Evolutionary conservation across 1,140 invertebrate species (phyloP).

Genomic region (Tenebrio molitor): DNA sequence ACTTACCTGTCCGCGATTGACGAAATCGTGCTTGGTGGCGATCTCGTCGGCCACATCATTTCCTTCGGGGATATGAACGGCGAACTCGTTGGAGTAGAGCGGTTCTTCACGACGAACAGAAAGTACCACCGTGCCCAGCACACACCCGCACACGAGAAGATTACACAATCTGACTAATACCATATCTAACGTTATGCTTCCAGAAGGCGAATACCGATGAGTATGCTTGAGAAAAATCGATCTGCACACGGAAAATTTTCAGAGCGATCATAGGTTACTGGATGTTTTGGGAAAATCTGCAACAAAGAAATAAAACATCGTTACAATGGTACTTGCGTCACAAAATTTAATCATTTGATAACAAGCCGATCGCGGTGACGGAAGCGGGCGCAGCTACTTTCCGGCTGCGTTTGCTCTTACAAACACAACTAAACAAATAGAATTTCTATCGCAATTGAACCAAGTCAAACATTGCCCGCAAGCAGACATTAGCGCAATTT

Average conservation of each 20-base stretch:
- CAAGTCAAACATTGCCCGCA: too few relatives aligned
- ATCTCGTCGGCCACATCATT: constrained; percentile 72
- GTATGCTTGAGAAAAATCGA: constrained; percentile 12
- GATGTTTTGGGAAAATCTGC: constrained; percentile 12
- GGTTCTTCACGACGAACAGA: constrained; percentile 51
- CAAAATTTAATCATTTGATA: too few relatives aligned
- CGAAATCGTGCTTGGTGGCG: constrained; percentile 79
- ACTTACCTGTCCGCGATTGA: constrained; percentile 82
- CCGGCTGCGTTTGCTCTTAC: too few relatives aligned
- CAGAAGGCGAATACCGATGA: constrained; percentile 14
- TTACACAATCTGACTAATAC: constrained; percentile 34
- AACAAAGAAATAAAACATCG: background rate
- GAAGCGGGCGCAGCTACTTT: too few relatives aligned
- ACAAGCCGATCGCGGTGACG: too few relatives aligned
- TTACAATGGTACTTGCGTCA: background rate
- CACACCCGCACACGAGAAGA: constrained; percentile 42
- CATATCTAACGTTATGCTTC: constrained; percentile 33
- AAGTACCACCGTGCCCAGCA: constrained; percentile 29
- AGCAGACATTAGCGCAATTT: too few relatives aligned
- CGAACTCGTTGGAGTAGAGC: constrained; percentile 85
- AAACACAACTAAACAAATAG: too few relatives aligned
- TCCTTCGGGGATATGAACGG: constrained; percentile 79
- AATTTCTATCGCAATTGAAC: too few relatives aligned
- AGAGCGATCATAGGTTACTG: constrained; percentile 25
- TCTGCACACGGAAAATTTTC: constrained; percentile 15